Evolutionary conservation across 2,797 vertebrate genomes (phyloP).

Genomic region (Gymnoscopelus braueri): DNA sequence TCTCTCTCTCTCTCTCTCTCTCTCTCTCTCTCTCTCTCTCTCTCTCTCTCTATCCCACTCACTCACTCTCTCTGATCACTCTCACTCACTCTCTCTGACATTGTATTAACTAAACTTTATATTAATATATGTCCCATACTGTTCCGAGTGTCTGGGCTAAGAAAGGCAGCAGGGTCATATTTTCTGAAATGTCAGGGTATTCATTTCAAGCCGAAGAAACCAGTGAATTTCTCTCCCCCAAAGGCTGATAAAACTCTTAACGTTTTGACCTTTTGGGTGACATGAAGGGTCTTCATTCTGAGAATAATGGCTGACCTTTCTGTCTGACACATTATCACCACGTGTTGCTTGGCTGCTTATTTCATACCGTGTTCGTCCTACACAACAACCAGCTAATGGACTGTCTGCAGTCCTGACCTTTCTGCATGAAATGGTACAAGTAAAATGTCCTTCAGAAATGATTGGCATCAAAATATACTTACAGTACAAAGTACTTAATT

Average conservation of each 20-base stretch:
- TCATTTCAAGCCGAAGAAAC: conserved; percentile 24
- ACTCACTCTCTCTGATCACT: neutral
- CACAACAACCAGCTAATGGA: conserved; percentile 6
- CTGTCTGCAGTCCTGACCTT: conserved; percentile 31
- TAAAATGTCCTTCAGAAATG: too few species aligned
- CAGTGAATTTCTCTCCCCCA: conserved; percentile 4
- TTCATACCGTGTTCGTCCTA: neutral
- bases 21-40: neutral
- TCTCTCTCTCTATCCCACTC: neutral
- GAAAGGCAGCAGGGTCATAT: conserved; percentile 21
- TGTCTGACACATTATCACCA: conserved; percentile 38
- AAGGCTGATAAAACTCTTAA: conserved; percentile 31
- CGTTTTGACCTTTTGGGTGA: conserved; percentile 58
- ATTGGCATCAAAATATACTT: too few species aligned
- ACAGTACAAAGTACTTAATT: too few species aligned
- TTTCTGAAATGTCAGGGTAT: conserved; percentile 49
- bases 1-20: neutral
- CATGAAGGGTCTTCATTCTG: conserved; percentile 27
- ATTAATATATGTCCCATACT: conserved; percentile 27
- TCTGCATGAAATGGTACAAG: neutral
- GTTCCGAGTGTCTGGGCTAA: conserved; percentile 13
- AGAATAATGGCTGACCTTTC: conserved; percentile 57
- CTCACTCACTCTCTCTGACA: neutral
- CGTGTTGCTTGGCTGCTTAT: neutral
- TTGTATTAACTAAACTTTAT: neutral